Base-by-base conservation (phyloP, 2,113 vertebrate species). In the Suncus etruscus region DNA sequence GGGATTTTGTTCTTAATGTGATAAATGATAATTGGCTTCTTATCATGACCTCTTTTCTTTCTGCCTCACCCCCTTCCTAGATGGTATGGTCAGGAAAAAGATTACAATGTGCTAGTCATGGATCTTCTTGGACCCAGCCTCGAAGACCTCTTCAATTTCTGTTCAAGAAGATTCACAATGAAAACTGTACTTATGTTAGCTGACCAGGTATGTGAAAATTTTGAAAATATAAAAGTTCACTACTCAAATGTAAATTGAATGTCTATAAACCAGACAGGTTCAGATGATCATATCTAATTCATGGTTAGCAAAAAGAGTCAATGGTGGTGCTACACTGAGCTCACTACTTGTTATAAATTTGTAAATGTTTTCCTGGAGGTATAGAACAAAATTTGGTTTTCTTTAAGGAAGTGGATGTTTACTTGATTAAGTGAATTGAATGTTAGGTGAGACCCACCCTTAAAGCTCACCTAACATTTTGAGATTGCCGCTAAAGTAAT, bases 31-130 rank as follows among this genome's bases (percentile, higher is more conserved):
- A 61, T 61, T 24, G 76, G 29, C 45, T 32, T 91, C 92, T 91
- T 51, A 63, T 83, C 75, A 69, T 82, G 54, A 8, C 18, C 4
- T 81, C 3, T 6, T 11, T 66, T 25, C 27, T 25, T 25, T 66
- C 12, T 14, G 12, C 10, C n/a, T 51, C 48, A 92, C 75, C 82
- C 7, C 80, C 96, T 92, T 72, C 92, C 31, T 97, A 99, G 99
- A 99, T 99, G 99, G 99, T 99, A 99, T 98, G 99, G 99, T 92
- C 99, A 99, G 96, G 99, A 99, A 97, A 99, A 99, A 97, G 99
- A 99, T 97, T 99, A 99, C 96, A 99, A 99, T 88, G 99, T 99
- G 96, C 99, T 99, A 99, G 99, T 99, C 96, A 99, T 99, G 99
- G 99, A 99, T 97, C 98, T 99, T 97, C 98, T 99, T 51, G 99